Evolutionary conservation across 1,140 invertebrate species (phyloP).

Genomic region (Akabosia matsudoensis): DNA sequence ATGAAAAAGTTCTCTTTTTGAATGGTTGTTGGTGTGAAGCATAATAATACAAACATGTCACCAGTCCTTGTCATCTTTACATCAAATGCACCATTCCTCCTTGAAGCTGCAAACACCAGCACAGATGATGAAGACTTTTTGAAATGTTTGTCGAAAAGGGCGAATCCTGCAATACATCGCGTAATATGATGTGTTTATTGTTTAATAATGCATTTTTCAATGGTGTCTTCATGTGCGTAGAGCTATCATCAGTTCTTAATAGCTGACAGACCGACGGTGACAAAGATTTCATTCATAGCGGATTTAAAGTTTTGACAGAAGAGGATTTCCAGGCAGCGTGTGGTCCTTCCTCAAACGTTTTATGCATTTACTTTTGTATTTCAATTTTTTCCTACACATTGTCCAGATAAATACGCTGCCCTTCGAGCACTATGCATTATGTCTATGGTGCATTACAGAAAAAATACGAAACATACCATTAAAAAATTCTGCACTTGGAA

Average conservation of each 20-base stretch:
- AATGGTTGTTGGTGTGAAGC: background rate
- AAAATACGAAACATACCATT: too few relatives aligned
- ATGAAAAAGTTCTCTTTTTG: background rate
- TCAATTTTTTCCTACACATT: background rate
- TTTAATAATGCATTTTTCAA: background rate
- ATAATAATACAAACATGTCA: conserved; percentile 25
- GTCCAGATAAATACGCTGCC: background rate
- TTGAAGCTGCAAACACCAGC: too few relatives aligned
- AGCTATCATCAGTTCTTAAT: background rate
- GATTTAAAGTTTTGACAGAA: conserved; percentile 24
- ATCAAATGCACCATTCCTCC: background rate
- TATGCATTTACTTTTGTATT: background rate
- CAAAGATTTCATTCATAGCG: background rate
- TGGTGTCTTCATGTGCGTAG: background rate
- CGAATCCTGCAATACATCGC: too few relatives aligned
- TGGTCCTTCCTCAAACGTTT: conserved; percentile 13
- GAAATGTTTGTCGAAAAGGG: too few relatives aligned
- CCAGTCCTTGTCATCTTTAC: background rate
- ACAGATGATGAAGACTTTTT: too few relatives aligned
- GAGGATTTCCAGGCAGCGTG: conserved; percentile 19
- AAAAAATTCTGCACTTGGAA: too few relatives aligned
- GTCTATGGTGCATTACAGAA: too few relatives aligned
- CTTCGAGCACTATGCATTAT: background rate
- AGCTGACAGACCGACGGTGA: background rate
- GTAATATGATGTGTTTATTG: too few relatives aligned